Evolutionary conservation across 2,113 vertebrate genomes (phyloP).

Genomic region (Camelus bactrianus): DNA sequence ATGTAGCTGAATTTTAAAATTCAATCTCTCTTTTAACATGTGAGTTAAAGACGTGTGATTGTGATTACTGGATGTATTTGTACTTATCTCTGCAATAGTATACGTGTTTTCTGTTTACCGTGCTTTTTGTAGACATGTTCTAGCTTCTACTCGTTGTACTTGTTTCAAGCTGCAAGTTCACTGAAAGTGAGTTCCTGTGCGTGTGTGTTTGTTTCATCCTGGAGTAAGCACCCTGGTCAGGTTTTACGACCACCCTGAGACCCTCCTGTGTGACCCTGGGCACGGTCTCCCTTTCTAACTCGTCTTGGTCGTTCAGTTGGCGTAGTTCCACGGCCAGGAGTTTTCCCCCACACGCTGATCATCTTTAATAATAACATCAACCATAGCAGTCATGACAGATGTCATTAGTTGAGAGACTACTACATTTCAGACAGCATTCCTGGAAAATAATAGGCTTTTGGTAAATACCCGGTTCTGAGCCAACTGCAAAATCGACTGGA

Average conservation of each 20-base stretch:
- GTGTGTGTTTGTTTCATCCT: background rate
- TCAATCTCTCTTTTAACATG: conserved; percentile 5
- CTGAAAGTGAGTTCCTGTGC: background rate
- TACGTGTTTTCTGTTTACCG: background rate
- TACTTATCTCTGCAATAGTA: background rate
- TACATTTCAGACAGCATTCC: background rate
- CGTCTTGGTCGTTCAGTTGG: background rate
- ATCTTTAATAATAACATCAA: background rate
- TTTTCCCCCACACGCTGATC: background rate
- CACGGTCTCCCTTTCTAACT: background rate
- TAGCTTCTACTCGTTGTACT: background rate
- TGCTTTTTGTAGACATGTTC: background rate
- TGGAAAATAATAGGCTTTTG: background rate
- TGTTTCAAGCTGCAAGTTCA: background rate
- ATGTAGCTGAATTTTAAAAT: conserved; percentile 9
- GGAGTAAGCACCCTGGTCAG: too few species aligned
- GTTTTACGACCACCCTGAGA: background rate
- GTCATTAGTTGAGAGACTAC: background rate
- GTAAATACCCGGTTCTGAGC: background rate
- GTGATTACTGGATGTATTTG: background rate
- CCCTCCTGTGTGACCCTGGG: background rate
- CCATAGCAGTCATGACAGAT: background rate
- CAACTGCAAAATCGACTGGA: background rate
- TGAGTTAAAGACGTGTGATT: background rate
- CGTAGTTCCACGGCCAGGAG: background rate